These are phyloP conservation scores for Enhydra lutris DNA, from an alignment of 2,113 vertebrate species.

Conservation along the genomic window DNA sequence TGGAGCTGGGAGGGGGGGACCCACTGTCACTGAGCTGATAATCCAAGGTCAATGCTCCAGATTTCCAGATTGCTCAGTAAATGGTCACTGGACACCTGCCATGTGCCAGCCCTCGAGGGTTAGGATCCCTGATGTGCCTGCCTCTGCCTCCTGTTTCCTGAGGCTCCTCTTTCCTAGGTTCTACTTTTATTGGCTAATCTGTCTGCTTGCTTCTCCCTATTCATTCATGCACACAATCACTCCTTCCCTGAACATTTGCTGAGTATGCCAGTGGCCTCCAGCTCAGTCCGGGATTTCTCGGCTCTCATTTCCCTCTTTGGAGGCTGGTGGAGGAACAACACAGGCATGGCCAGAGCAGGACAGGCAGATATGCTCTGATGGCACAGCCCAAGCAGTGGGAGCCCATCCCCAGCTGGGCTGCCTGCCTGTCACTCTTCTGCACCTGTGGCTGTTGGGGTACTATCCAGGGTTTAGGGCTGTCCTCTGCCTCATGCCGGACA, in stretches of 20 bases:
- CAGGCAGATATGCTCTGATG: accelerated
- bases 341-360: accelerated
- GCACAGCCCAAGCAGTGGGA: not conserved
- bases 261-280: not conserved
- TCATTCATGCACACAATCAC: not conserved
- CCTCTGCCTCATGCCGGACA: not conserved
- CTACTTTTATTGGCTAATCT: not conserved
- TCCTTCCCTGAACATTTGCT: not conserved
- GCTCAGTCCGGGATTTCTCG: not conserved
- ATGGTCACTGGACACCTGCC: not conserved
- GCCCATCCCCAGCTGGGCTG: not conserved
- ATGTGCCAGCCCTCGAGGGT: accelerated
- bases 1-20: not conserved
- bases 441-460: not conserved
- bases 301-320: not conserved
- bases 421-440: not conserved
- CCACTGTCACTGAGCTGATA: no score
- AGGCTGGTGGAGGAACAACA: not conserved
- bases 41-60: not conserved
- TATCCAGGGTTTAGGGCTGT: not conserved
- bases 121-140: accelerated
- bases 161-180: accelerated
- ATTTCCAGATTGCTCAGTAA: not conserved
- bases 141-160: accelerated
- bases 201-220: not conserved